These are phyloP conservation scores for Parelbella ahira DNA, from an alignment of 2,888 invertebrate species.

Conservation along the genomic window DNA sequence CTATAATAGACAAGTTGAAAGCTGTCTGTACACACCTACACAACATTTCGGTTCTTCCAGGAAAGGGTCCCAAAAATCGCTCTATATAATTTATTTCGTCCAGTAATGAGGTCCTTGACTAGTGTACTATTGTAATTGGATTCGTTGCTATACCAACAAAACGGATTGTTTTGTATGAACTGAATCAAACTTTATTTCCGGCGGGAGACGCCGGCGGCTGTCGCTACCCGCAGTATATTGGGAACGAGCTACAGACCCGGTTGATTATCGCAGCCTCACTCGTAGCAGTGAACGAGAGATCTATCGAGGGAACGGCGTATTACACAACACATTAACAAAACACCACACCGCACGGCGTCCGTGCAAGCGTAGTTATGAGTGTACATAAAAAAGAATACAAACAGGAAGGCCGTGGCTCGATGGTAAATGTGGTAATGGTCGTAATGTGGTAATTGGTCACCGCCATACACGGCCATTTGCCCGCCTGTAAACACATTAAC, in stretches of 20 bases:
- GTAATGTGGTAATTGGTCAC: conserved; percentile 23
- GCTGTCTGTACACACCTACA: no score
- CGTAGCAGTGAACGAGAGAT: neutral
- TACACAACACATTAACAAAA: neutral
- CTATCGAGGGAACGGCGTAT: neutral
- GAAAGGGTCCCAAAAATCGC: no score
- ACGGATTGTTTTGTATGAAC: conserved; percentile 32
- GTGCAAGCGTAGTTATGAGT: conserved; percentile 5
- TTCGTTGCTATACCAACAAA: conserved; percentile 34
- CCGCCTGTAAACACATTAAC: conserved; percentile 22
- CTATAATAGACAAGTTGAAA: no score
- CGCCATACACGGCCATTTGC: conserved; percentile 15
- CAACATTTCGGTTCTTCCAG: no score
- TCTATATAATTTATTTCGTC: no score
- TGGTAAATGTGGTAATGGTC: no score
- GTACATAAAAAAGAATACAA: conserved; percentile 7
- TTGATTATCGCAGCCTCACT: conserved; percentile 7
- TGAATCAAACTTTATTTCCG: conserved; percentile 21
- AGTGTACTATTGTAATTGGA: conserved; percentile 30
- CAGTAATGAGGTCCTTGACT: no score
- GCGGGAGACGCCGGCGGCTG: conserved; percentile 6
- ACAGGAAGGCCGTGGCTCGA: conserved; percentile 12
- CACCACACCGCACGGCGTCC: no score
- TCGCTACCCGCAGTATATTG: conserved; percentile 3
- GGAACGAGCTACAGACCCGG: conserved; percentile 12